These are phyloP conservation scores for Tretioscincus oriximinensis DNA, from an alignment of 2,113 vertebrate genomes.

Conservation along the genomic window DNA sequence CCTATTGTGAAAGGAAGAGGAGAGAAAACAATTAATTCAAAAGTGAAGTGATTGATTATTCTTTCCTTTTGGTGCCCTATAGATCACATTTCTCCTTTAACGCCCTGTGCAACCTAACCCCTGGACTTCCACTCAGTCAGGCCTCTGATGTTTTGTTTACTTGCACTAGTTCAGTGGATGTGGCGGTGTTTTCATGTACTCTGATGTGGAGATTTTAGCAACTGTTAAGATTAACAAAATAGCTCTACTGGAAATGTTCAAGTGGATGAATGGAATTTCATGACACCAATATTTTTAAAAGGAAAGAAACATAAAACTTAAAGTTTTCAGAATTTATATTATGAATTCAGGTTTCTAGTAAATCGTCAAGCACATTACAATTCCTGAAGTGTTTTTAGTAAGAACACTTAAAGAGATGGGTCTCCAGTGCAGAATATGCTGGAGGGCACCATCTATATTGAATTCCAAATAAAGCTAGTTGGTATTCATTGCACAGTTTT, in stretches of 20 bases:
- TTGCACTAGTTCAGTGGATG: background rate
- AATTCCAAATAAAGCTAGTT: background rate
- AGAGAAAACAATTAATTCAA: background rate
- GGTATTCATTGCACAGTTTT: too few species aligned
- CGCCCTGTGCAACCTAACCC: background rate
- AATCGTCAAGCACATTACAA: background rate
- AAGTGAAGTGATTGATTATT: background rate
- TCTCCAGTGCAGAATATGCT: too few species aligned
- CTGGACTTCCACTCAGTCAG: background rate
- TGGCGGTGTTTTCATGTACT: background rate
- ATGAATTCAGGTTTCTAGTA: background rate
- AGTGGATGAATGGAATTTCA: background rate
- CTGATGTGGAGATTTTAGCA: background rate
- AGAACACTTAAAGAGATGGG: too few species aligned
- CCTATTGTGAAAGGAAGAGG: slow-evolving; percentile 67
- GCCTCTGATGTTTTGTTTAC: background rate
- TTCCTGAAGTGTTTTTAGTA: background rate
- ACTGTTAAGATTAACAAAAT: background rate
- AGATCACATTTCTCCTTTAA: accelerated
- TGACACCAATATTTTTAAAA: background rate
- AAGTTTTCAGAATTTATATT: background rate
- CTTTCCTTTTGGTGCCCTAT: accelerated
- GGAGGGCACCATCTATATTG: background rate
- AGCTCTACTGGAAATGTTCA: background rate
- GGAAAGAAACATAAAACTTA: background rate